These are phyloP conservation scores for Euphonia xanthogaster DNA, from an alignment of 2,797 vertebrate genomes.

Conservation along the genomic window DNA sequence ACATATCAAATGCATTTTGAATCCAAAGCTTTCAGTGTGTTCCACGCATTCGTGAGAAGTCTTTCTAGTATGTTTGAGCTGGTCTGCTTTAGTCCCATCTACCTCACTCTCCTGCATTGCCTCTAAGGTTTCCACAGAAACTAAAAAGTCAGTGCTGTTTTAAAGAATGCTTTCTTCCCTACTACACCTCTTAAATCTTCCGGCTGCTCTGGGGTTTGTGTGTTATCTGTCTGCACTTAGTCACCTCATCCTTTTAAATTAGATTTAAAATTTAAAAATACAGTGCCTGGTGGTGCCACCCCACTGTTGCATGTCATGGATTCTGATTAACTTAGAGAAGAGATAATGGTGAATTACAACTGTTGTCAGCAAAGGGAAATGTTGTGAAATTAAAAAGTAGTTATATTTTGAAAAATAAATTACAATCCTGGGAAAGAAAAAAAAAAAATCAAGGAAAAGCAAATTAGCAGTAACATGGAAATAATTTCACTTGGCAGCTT, in stretches of 20 bases:
- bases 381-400: slow-evolving; percentile 3
- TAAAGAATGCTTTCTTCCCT: slow-evolving; percentile 29
- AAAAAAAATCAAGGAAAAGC: not conserved
- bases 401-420: not conserved
- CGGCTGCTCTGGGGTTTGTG: not conserved
- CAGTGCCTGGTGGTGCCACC: not conserved
- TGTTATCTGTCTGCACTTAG: not conserved
- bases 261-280: not conserved
- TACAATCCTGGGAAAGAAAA: not conserved
- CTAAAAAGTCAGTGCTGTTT: not conserved
- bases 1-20: not conserved
- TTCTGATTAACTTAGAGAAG: not conserved
- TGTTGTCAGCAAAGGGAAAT: not conserved
- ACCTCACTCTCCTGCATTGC: not conserved
- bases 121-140: slow-evolving; percentile 33
- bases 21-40: not conserved
- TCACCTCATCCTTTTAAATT: slow-evolving; percentile 35
- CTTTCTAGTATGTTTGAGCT: not conserved
- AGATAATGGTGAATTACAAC: not conserved
- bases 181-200: slow-evolving; percentile 42
- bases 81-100: not conserved
- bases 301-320: not conserved
- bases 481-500: not conserved
- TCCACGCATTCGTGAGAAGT: not conserved
- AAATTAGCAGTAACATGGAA: not conserved